Evolutionary conservation across 1,140 invertebrate genomes (phyloP).

Genomic region (Stratiolaelaps scimitus): DNA sequence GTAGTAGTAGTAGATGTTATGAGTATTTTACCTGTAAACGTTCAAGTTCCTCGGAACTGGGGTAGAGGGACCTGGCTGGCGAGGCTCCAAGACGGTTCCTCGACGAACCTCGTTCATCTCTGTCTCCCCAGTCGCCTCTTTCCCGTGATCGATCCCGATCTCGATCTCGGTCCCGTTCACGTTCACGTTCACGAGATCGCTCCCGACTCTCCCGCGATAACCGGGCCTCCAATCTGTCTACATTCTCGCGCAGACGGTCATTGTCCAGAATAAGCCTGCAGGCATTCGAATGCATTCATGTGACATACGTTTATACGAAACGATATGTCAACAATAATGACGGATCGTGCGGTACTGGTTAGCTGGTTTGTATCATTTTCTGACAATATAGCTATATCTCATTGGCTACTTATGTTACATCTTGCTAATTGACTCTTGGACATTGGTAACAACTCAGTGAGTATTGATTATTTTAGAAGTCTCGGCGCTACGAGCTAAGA

Average conservation of each 20-base stretch:
- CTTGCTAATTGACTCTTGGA: no score
- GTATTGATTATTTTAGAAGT: no score
- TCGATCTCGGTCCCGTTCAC: background rate
- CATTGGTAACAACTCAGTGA: no score
- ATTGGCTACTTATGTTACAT: no score
- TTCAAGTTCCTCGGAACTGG: slow-evolving; percentile 35
- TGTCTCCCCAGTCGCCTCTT: no score
- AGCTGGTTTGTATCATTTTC: no score
- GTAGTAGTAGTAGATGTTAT: background rate
- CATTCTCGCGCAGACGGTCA: slow-evolving; percentile 49
- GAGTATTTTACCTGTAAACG: slow-evolving; percentile 29
- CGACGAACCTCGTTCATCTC: slow-evolving; percentile 26
- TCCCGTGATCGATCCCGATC: no score
- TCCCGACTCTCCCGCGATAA: slow-evolving; percentile 27
- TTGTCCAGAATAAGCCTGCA: slow-evolving; percentile 72
- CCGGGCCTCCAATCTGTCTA: slow-evolving; percentile 33
- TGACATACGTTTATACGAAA: no score
- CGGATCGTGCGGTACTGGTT: no score
- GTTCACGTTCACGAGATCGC: slow-evolving; percentile 21
- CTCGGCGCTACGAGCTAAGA: no score
- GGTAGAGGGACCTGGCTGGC: slow-evolving; percentile 24
- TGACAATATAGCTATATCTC: no score
- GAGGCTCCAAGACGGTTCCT: slow-evolving; percentile 20
- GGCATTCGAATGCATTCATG: slow-evolving; percentile 45
- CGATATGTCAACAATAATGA: no score